These are phyloP conservation scores for Artibeus jamaicensis DNA, from an alignment of 2,797 vertebrate genomes.

Conservation along the genomic window DNA sequence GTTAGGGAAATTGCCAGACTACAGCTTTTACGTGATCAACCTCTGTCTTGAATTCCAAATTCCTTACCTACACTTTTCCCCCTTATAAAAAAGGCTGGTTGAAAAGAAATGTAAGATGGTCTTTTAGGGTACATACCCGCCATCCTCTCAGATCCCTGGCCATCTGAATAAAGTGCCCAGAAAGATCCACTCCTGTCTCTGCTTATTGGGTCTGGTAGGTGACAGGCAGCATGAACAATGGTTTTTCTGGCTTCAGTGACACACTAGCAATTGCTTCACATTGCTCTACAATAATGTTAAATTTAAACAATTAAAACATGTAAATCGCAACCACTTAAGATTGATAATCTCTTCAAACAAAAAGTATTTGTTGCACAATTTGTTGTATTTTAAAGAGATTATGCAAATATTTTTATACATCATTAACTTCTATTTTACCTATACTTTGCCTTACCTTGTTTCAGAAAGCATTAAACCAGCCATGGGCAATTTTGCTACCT, in stretches of 20 bases:
- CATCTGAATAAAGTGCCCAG: too few relatives aligned
- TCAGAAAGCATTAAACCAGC: background rate
- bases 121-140: too few relatives aligned
- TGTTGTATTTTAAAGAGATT: background rate
- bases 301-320: background rate
- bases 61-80: too few relatives aligned
- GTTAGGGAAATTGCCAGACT: too few relatives aligned
- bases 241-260: background rate
- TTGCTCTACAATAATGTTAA: background rate
- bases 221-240: too few relatives aligned
- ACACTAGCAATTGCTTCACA: background rate
- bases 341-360: background rate
- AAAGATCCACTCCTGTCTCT: too few relatives aligned
- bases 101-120: too few relatives aligned
- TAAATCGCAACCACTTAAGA: background rate
- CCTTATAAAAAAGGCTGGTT: too few relatives aligned
- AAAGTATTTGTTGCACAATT: background rate
- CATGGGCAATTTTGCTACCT: background rate
- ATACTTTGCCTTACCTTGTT: background rate
- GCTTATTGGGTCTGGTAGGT: too few relatives aligned
- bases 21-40: too few relatives aligned
- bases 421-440: background rate
- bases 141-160: too few relatives aligned
- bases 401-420: background rate
- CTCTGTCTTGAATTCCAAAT: too few relatives aligned